Evolutionary conservation across 2,113 vertebrate species (phyloP), one percentile per base, ranked within the genome.

Genomic region (Vimba vimba): DNA sequence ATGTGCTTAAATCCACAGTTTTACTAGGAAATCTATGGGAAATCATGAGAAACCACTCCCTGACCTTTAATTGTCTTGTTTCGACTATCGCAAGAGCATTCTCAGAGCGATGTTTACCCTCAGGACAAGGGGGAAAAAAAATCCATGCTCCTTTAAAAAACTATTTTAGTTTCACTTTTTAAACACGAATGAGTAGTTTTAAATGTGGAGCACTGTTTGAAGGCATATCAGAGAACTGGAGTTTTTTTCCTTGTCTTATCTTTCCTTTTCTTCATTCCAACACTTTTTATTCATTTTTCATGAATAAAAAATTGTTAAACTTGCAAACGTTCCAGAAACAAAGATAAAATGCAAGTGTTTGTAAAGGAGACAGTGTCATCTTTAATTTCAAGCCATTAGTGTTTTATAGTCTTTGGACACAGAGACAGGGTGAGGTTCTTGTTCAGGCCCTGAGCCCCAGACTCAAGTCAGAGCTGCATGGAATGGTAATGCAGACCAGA

Each of bases 401-500:
- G 27, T 90, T 91, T 90, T 89, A 79, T 83, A 88, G 83, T 36
- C 86, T 86, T 79, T 91, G 86, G 89, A 89, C 82, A 64, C 83
- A 80, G 74, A 75, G 66, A 88, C 82, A 83, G 89, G 91, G 88
- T 92, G 92, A 93, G 89, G 88, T 90, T 81, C 89, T 83, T 83
- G 87, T 81, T 88, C 36, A 88, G 90, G 89, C 88, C 89, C 88
- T 87, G 85, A 82, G 90, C 88, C 88, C 89, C 88, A 88, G 85
- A 82, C 89, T 89, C 75, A 84, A 89, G 83, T 93, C 91, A 89
- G 83, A 89, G 92, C 90, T 93, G 90, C 89, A 91, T 92, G 92
- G 92, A 93, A 93, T 87, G 90, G 89, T 94, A 95, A 96, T 90
- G 90, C 91, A 91, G 86, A 93, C 91, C 95, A 96, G 94, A 95